A percentile compares a stretch with the other conserved stretches of the same genome.
Evolutionary conservation across 2,888 invertebrate species (phyloP).

Genomic region (Ferdinandea cuprea): DNA sequence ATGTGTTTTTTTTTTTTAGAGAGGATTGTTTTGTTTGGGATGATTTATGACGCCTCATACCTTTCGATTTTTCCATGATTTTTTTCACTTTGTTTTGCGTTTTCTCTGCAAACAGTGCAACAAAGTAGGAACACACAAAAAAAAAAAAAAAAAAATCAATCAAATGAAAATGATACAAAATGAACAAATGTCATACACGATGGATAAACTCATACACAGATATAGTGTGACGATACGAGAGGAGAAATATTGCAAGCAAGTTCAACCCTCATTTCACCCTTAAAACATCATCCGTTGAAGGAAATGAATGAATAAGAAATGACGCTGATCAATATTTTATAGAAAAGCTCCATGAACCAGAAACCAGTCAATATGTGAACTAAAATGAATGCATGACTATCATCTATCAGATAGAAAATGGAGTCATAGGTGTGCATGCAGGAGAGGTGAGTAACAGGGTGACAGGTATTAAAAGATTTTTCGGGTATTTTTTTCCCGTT

Average conservation of each 20-base stretch:
- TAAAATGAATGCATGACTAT: neutral
- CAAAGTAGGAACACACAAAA: neutral
- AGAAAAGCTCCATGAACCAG: slow-evolving; percentile 1
- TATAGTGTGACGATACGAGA: too few relatives aligned
- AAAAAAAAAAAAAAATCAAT: slow-evolving; percentile 41
- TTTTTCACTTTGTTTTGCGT: too few relatives aligned
- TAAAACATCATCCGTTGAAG: neutral
- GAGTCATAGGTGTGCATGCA: neutral
- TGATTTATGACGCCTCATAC: slow-evolving; percentile 44
- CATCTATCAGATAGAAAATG: slow-evolving; percentile 1
- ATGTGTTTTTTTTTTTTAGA: too few relatives aligned
- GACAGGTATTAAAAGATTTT: too few relatives aligned
- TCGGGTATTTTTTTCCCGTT: too few relatives aligned
- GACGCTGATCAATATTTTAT: slow-evolving; percentile 48
- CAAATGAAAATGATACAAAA: slow-evolving; percentile 43
- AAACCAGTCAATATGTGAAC: neutral
- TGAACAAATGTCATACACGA: slow-evolving; percentile 35
- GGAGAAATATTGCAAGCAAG: neutral
- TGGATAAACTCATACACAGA: neutral
- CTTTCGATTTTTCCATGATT: neutral
- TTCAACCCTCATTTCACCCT: slow-evolving; percentile 4
- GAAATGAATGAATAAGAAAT: slow-evolving; percentile 18
- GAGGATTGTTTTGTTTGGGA: slow-evolving; percentile 38
- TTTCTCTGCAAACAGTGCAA: neutral
- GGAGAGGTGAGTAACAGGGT: neutral